Percentiles rank a stretch among this genome's conserved stretches.
Evolutionary conservation across 2,888 invertebrate genomes (phyloP).

Genomic region (Conchocele bisecta): DNA sequence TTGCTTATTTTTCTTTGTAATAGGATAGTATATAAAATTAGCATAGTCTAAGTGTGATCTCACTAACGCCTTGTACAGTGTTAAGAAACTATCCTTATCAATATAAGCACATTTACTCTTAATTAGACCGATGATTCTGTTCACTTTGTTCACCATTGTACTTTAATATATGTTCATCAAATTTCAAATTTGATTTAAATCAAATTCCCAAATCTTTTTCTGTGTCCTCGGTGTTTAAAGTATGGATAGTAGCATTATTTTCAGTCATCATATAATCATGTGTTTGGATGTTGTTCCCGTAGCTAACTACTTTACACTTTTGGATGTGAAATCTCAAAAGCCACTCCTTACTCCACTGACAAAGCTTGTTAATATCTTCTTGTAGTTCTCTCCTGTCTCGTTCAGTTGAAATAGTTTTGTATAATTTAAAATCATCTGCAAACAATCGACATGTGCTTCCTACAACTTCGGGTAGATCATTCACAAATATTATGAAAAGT

Average conservation of each 20-base stretch:
- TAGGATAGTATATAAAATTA: conserved; percentile 10
- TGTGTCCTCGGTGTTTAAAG: not conserved
- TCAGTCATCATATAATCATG: too few species aligned
- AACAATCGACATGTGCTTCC: not conserved
- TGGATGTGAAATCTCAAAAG: conserved; percentile 7
- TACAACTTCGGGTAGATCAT: conserved; percentile 6
- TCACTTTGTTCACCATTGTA: conserved; percentile 16
- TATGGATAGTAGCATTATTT: too few species aligned
- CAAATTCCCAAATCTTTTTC: conserved; percentile 17
- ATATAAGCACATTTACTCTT: conserved; percentile 13
- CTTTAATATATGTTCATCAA: conserved; percentile 14
- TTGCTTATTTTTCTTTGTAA: conserved; percentile 1
- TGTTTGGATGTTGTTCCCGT: too few species aligned
- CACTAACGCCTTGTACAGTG: conserved; percentile 18
- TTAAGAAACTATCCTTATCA: conserved; percentile 15
- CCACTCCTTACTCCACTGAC: conserved; percentile 17
- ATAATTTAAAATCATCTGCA: conserved; percentile 8
- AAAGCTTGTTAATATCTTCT: not conserved
- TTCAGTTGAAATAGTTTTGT: too few species aligned
- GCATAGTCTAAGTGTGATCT: conserved; percentile 24
- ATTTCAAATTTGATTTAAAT: conserved; percentile 15
- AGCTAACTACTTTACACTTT: conserved; percentile 7
- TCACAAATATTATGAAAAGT: too few species aligned
- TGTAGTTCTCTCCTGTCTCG: too few species aligned
- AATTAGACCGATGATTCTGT: conserved; percentile 15